Conservation (phyloP, 2,113 vertebrate genomes). For the Archilochus colubris region DNA sequence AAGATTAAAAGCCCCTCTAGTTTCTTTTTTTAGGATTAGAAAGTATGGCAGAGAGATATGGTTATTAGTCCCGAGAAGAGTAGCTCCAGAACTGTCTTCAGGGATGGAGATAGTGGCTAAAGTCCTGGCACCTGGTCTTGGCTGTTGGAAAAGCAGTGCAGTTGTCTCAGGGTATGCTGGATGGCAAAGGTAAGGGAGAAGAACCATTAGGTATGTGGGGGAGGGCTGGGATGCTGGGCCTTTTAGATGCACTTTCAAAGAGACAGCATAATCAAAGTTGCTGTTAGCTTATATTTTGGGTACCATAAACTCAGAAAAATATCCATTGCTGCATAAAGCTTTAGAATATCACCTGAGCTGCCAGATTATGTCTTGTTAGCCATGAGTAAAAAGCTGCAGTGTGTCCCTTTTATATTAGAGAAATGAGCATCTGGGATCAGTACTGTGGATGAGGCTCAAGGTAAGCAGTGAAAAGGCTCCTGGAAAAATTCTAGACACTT, state of each 20-base stretch:
- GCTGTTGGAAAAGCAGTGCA: neutral
- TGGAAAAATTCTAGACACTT: constrained; percentile 27
- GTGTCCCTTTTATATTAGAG: neutral
- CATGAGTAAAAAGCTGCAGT: neutral
- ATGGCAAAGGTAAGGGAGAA: neutral
- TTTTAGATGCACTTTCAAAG: neutral
- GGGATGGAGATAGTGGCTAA: neutral
- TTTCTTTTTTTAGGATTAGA: neutral
- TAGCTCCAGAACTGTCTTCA: neutral
- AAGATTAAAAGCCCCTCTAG: neutral
- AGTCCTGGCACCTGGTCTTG: neutral
- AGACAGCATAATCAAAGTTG: neutral
- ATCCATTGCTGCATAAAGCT: neutral
- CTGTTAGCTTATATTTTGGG: neutral
- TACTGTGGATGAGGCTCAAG: neutral
- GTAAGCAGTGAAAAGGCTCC: neutral
- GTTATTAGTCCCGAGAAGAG: neutral
- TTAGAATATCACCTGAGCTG: neutral
- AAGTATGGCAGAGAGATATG: neutral
- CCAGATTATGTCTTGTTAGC: neutral
- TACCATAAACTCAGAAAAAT: neutral
- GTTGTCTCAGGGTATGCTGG: neutral
- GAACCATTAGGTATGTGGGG: neutral
- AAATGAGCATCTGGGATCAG: neutral
- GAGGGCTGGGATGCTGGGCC: neutral